Evolutionary conservation across 1,140 invertebrate genomes (phyloP).

Genomic region (Daktulosphaira vitifoliae): DNA sequence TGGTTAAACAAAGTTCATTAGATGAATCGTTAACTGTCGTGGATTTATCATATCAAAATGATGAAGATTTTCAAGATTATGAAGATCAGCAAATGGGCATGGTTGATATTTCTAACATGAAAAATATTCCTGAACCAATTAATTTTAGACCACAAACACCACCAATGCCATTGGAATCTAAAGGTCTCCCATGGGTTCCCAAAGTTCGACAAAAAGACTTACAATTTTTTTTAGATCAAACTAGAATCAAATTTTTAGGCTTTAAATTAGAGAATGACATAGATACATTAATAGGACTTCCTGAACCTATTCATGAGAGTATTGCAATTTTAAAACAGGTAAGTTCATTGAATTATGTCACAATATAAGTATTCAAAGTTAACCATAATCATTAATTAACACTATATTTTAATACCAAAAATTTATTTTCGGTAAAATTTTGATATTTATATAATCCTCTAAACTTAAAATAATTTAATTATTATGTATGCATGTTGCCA

Average conservation of each 20-base stretch:
- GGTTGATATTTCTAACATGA: conserved; percentile 13
- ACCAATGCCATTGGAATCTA: conserved; percentile 40
- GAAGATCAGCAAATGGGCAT: conserved; percentile 9
- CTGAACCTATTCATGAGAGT: conserved; percentile 90
- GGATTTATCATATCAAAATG: conserved; percentile 37
- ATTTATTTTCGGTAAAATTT: too few relatives aligned
- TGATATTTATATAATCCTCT: too few relatives aligned
- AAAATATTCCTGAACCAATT: conserved; percentile 14
- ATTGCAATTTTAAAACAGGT: conserved; percentile 73
- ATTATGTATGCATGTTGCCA: too few relatives aligned
- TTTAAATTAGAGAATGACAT: conserved; percentile 77
- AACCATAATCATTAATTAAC: too few relatives aligned
- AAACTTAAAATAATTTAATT: too few relatives aligned
- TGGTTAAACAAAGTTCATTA: conserved; percentile 88
- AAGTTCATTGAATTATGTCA: neutral
- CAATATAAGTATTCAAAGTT: too few relatives aligned
- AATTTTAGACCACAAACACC: conserved; percentile 41
- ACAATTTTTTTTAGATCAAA: conserved; percentile 82
- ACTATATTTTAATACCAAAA: too few relatives aligned
- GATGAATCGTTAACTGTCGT: conserved; percentile 60
- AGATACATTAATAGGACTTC: conserved; percentile 81
- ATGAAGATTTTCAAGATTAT: conserved; percentile 28
- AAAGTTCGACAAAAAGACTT: conserved; percentile 93
- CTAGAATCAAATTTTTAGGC: conserved; percentile 89
- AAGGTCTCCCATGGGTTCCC: conserved; percentile 83